Percentiles rank a stretch among this genome's conserved stretches.
Evolutionary conservation across 2,888 invertebrate genomes (phyloP).

Genomic region (Gryllus longicercus): DNA sequence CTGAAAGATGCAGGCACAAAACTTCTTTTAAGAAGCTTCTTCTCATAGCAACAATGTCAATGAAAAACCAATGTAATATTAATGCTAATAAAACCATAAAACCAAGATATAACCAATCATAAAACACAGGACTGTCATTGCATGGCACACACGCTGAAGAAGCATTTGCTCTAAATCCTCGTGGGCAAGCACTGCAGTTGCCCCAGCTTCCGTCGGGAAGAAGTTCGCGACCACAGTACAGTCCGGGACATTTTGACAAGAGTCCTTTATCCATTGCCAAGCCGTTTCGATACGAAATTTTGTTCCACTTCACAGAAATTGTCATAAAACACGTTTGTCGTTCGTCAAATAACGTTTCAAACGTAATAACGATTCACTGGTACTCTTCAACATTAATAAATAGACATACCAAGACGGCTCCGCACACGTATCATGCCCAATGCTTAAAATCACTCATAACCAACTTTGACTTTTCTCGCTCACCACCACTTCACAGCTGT

Average conservation of each 20-base stretch:
- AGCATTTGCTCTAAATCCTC: conserved; percentile 72
- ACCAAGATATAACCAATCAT: conserved; percentile 91
- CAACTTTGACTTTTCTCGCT: too few species aligned
- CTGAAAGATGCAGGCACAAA: conserved; percentile 73
- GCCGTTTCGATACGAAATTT: too few species aligned
- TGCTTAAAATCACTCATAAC: too few species aligned
- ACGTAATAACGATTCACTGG: too few species aligned
- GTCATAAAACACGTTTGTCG: too few species aligned
- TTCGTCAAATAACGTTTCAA: too few species aligned
- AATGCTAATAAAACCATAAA: conserved; percentile 89
- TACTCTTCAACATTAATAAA: too few species aligned
- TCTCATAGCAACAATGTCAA: conserved; percentile 71
- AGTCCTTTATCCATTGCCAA: not conserved
- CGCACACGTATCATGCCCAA: too few species aligned
- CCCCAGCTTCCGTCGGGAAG: conserved; percentile 67
- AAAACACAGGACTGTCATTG: conserved; percentile 68
- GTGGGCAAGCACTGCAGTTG: conserved; percentile 81
- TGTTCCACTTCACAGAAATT: too few species aligned
- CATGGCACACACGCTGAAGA: conserved; percentile 76
- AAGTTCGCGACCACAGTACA: conserved; percentile 75
- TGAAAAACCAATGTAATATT: conserved; percentile 88
- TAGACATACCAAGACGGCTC: too few species aligned
- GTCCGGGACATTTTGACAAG: conserved; percentile 63
- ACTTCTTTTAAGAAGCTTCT: conserved; percentile 71
- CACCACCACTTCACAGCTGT: too few species aligned